Evolutionary conservation across 2,888 invertebrate species (phyloP).

Genomic region (Nemotelus nigrinus): DNA sequence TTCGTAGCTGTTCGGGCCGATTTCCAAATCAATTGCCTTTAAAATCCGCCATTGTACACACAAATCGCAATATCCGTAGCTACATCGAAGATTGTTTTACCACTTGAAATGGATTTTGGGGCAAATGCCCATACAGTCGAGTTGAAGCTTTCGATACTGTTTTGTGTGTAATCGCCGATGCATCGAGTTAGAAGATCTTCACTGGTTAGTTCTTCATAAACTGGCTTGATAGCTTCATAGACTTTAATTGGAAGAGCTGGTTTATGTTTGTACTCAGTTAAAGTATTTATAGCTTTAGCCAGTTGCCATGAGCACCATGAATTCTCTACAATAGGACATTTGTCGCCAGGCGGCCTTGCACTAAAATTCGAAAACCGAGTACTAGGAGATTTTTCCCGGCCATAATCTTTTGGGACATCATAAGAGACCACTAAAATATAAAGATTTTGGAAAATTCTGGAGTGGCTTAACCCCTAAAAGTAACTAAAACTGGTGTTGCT

Average conservation of each 20-base stretch:
- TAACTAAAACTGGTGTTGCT: no score
- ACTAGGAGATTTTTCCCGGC: no score
- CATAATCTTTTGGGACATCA: no score
- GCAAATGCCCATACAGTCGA: constrained; percentile 1
- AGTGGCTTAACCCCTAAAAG: no score
- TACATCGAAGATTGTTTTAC: constrained; percentile 37
- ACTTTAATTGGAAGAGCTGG: constrained; percentile 12
- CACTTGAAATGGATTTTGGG: constrained; percentile 34
- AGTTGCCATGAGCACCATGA: constrained; percentile 43
- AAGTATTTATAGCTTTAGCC: constrained; percentile 2
- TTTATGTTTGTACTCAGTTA: constrained; percentile 30
- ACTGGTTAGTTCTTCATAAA: constrained; percentile 1
- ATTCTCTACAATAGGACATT: no score
- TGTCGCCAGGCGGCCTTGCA: no score
- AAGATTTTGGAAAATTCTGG: no score
- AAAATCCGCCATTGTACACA: constrained; percentile 46
- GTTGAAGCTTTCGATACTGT: no score
- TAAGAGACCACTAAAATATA: no score
- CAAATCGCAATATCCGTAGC: no score
- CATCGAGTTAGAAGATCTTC: constrained; percentile 17
- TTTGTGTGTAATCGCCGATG: neutral
- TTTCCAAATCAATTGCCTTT: no score
- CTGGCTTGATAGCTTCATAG: constrained; percentile 1
- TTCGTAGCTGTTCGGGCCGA: constrained; percentile 25
- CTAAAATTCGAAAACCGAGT: no score